A percentile compares a stretch with the other conserved stretches of the same genome.
These are phyloP conservation scores for Macropus fuliginosus DNA, from an alignment of 2,797 vertebrate species.

Conservation along the genomic window DNA sequence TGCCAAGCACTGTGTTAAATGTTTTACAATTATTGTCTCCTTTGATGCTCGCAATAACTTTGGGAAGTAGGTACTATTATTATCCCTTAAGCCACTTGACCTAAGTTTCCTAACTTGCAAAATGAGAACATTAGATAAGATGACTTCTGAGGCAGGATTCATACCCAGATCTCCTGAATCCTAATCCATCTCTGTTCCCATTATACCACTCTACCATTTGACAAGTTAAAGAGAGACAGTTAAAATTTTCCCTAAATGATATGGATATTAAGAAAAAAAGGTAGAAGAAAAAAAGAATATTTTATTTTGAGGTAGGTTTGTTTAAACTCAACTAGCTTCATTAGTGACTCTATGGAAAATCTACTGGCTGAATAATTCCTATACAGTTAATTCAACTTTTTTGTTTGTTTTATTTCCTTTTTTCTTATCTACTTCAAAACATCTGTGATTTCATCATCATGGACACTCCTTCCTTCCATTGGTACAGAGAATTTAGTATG, in stretches of 20 bases:
- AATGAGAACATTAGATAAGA: not conserved
- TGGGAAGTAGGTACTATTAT: too few species aligned
- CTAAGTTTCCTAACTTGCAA: not conserved
- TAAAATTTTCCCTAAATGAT: too few species aligned
- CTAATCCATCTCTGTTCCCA: not conserved
- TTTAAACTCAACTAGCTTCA: not conserved
- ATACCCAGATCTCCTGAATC: not conserved
- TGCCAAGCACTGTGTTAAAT: too few species aligned
- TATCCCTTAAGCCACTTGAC: not conserved
- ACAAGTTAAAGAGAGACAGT: too few species aligned
- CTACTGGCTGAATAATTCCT: not conserved
- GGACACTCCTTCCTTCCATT: not conserved
- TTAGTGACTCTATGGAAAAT: not conserved
- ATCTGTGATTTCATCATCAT: not conserved
- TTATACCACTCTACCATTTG: too few species aligned
- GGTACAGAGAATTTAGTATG: not conserved
- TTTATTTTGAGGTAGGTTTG: not conserved
- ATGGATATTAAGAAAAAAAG: too few species aligned
- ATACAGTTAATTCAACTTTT: not conserved
- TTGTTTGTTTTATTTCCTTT: not conserved
- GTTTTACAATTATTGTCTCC: too few species aligned
- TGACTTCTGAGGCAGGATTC: not conserved
- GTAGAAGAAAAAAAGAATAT: too few species aligned
- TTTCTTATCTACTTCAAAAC: not conserved
- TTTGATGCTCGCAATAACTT: too few species aligned